Evolutionary conservation across 2,888 invertebrate genomes (phyloP).

Genomic region (Helobdella robusta): DNA sequence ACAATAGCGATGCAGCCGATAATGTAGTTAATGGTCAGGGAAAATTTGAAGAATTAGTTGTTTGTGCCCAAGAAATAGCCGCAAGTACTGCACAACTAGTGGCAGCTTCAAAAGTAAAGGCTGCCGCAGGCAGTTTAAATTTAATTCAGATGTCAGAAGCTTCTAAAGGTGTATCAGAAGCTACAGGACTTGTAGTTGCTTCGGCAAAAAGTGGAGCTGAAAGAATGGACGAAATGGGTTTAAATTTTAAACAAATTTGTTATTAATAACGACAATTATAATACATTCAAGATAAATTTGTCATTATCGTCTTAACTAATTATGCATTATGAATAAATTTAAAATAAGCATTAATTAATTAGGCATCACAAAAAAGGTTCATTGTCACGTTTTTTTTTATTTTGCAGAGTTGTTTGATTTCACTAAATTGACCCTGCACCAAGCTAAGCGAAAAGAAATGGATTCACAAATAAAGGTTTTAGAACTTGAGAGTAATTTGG

Average conservation of each 20-base stretch:
- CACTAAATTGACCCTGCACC: slow-evolving; percentile 76
- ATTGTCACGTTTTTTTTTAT: neutral
- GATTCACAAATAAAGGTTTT: slow-evolving; percentile 74
- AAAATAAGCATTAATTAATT: neutral
- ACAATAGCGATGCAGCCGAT: slow-evolving; percentile 73
- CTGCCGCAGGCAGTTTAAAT: slow-evolving; percentile 70
- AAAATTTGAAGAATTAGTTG: slow-evolving; percentile 82
- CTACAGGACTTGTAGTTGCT: slow-evolving; percentile 84
- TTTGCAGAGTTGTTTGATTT: slow-evolving; percentile 77
- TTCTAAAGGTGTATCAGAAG: slow-evolving; percentile 76
- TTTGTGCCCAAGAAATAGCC: slow-evolving; percentile 90
- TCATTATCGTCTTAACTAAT: too few relatives aligned
- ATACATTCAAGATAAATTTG: too few relatives aligned
- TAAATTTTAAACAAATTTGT: neutral
- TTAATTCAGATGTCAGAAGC: slow-evolving; percentile 73
- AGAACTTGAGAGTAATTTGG: slow-evolving; percentile 79
- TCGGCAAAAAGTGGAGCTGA: slow-evolving; percentile 81
- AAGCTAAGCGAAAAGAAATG: slow-evolving; percentile 91
- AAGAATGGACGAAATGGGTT: slow-evolving; percentile 25
- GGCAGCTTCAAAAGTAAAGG: slow-evolving; percentile 87
- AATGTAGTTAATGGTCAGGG: slow-evolving; percentile 71
- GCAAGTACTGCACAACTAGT: slow-evolving; percentile 93
- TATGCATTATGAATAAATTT: slow-evolving; percentile 2
- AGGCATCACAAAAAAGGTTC: neutral
- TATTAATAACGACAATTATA: too few relatives aligned